Conservation (phyloP, 2,888 invertebrate genomes). For the Caenorhabditis sp. region DNA sequence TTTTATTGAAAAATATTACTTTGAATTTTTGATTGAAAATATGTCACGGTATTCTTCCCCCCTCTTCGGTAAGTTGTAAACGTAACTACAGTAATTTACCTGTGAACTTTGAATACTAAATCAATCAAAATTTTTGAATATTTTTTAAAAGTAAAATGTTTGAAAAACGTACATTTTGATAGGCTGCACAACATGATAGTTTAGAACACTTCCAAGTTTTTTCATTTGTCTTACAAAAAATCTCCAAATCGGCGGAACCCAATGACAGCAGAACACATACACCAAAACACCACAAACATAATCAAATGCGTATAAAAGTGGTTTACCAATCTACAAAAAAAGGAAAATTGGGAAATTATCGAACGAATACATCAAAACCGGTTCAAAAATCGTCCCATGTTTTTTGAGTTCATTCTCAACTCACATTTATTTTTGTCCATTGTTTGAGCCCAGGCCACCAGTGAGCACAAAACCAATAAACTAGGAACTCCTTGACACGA, state of each 20-base stretch:
- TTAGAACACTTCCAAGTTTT: conserved; percentile 22
- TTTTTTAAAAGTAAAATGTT: neutral
- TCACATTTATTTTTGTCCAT: conserved; percentile 47
- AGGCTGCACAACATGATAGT: conserved; percentile 35
- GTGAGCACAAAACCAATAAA: conserved; percentile 66
- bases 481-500: conserved; percentile 20
- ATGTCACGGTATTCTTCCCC: too few species aligned
- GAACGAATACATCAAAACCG: neutral
- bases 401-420: conserved; percentile 1
- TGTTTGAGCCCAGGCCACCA: conserved; percentile 62
- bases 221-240: conserved; percentile 34
- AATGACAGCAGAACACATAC: conserved; percentile 55
- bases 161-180: conserved; percentile 15
- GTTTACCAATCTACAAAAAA: conserved; percentile 43
- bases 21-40: too few species aligned
- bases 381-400: neutral
- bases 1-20: too few species aligned
- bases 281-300: conserved; percentile 51
- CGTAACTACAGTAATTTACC: too few species aligned
- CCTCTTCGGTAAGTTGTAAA: too few species aligned
- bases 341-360: neutral
- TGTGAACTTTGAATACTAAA: too few species aligned
- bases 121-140: too few species aligned
- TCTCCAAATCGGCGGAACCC: conserved; percentile 49
- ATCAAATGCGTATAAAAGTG: conserved; percentile 42